Base-by-base conservation (phyloP, 2,888 invertebrate species). In the Mactromeris polynyma region DNA sequence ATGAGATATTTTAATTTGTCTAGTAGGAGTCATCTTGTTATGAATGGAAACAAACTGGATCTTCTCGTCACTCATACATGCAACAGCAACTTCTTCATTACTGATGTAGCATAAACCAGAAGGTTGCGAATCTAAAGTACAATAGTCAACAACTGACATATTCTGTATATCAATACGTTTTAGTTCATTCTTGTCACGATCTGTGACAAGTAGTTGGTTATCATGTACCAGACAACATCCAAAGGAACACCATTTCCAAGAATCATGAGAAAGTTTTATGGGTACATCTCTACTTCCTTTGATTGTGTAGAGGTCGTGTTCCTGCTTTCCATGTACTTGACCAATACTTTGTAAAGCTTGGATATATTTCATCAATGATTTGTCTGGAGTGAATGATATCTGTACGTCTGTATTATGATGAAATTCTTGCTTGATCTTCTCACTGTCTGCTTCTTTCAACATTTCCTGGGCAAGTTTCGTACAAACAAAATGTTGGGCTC, bases 401-500 rank as follows among this genome's bases (percentile, higher is more conserved):
- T 36, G 51, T 0, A 19, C 81, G 6, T 33, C 51, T 33, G 21
- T n/a, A 9, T 40, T 19, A 14, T 11, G 17, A 11, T 64, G 38
- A 4, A 64, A 54, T 7, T 38, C n/a, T 14, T 21, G 11, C 17
- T 26, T 1, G 21, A 33, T 33, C 14, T n/a, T 64, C 26, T 64
- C n/a, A 64, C 26, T 4, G 64, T 82, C 51, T 26, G 40, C 82
- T 64, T 82, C 40, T 17, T 19, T 40, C 2, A 82, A 40, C 21
- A 58, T 64, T 26, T 36, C n/a, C 1, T 64, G 11, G 0, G 69
- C 64, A 0, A 69, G 33, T 64, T 82, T 82, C 64, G 40, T 36
- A 26, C 82, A 82, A n/a, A 69, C 82, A 40, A 82, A 82, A 26
- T 26, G 82, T 11, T 82, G 82, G 31, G 64, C 64, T 17, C 64